Percentiles rank a stretch among this genome's conserved stretches.
phyloP scores from a whole-genome alignment of 2,113 vertebrate genomes.

The Puffinus mauretanicus region DNA sequence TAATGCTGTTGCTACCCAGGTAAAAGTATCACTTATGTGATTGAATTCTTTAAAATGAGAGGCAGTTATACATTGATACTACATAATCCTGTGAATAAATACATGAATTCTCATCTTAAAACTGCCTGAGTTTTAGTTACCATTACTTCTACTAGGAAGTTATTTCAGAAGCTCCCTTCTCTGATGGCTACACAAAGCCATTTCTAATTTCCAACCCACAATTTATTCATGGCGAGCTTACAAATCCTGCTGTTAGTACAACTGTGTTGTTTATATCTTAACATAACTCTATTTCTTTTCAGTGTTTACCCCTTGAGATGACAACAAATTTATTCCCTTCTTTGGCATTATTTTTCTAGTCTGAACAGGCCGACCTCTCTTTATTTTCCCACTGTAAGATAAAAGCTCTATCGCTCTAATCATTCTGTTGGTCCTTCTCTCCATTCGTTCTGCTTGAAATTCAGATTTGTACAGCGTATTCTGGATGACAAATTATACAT shows the following conservation, averaged over 20 bases:
- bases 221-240: background rate
- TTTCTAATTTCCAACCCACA: background rate
- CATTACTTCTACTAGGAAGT: background rate
- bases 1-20: background rate
- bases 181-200: background rate
- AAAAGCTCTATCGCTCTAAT: background rate
- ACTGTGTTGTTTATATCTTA: background rate
- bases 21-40: background rate
- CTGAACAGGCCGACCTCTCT: background rate
- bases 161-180: background rate
- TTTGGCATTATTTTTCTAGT: background rate
- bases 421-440: background rate
- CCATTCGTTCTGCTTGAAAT: background rate
- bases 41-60: background rate
- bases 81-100: background rate
- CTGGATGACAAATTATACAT: background rate
- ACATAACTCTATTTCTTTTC: slow-evolving; percentile 3
- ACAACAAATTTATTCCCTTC: background rate
- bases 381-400: background rate
- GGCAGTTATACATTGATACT: background rate
- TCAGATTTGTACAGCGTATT: background rate
- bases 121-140: background rate
- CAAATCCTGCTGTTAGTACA: background rate
- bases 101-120: background rate
- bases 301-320: background rate